Conservation (phyloP, 1,140 invertebrate species). For the Solenopsis fugax region DNA sequence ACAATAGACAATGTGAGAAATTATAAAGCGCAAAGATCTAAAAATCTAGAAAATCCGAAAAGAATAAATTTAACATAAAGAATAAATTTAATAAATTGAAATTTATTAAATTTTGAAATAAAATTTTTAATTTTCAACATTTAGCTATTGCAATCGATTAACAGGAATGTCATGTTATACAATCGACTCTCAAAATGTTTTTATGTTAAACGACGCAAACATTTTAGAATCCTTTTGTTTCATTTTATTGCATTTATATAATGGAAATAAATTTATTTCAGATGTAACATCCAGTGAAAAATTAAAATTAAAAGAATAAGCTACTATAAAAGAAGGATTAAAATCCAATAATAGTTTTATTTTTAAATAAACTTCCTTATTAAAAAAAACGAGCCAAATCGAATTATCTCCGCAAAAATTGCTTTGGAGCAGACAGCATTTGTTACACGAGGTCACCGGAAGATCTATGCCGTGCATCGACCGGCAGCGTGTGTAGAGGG, state of each 20-base stretch:
- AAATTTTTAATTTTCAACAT: not conserved
- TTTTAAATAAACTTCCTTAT: not conserved
- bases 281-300: not conserved
- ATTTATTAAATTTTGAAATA: not conserved
- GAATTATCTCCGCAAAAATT: slow-evolving; percentile 8
- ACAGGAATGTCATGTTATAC: not conserved
- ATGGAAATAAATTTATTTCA: not conserved
- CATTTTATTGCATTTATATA: not conserved
- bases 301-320: not conserved
- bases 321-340: not conserved
- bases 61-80: not conserved
- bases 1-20: not conserved
- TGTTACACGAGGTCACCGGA: slow-evolving; percentile 27
- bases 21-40: not conserved
- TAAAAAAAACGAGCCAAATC: not conserved
- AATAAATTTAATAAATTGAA: slow-evolving; percentile 1
- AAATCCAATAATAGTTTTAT: not conserved
- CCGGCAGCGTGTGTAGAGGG: slow-evolving; percentile 12
- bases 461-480: slow-evolving; percentile 48
- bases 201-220: not conserved
- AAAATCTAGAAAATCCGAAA: not conserved
- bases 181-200: not conserved
- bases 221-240: slow-evolving; percentile 6
- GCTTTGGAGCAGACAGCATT: slow-evolving; percentile 10
- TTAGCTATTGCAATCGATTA: not conserved